Evolutionary conservation across 2,888 invertebrate species (phyloP).

Genomic region (Amblyteles armatorius): DNA sequence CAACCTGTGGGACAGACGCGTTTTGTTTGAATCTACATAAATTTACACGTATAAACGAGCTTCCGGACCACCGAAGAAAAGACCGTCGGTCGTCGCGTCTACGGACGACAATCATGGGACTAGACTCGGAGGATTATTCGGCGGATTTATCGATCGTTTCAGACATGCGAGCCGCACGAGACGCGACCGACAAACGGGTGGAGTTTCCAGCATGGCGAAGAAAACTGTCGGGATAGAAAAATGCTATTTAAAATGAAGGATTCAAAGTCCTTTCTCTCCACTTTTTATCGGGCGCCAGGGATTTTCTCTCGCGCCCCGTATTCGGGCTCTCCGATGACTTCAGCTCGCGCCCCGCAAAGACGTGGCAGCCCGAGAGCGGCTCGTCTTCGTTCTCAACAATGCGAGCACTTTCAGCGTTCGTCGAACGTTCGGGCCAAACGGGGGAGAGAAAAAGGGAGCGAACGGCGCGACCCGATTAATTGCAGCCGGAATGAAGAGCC

Average conservation of each 20-base stretch:
- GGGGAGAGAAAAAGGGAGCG: neutral
- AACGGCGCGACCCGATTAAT: constrained; percentile 61
- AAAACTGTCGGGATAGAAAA: constrained; percentile 9
- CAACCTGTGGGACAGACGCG: constrained; percentile 35
- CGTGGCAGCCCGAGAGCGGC: constrained; percentile 32
- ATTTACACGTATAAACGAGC: constrained; percentile 14
- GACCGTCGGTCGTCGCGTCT: neutral
- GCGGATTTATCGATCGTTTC: neutral
- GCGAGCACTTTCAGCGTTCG: constrained; percentile 34
- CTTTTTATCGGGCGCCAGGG: constrained; percentile 41
- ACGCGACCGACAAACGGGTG: too few species aligned
- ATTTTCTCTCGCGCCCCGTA: constrained; percentile 19
- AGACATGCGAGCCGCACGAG: neutral
- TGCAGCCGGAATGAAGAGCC: constrained; percentile 53
- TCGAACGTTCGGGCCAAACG: constrained; percentile 25
- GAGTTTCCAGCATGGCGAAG: neutral
- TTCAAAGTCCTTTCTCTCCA: constrained; percentile 26
- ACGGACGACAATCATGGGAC: constrained; percentile 57
- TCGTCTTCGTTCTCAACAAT: constrained; percentile 49
- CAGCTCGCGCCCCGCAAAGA: neutral
- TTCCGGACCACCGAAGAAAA: constrained; percentile 17
- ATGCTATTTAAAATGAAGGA: constrained; percentile 19
- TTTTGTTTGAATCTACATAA: constrained; percentile 39
- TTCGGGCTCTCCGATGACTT: constrained; percentile 15
- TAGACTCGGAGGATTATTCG: constrained; percentile 50